Percentiles rank a stretch among this genome's conserved stretches.
Evolutionary conservation across 2,797 vertebrate species (phyloP).

Genomic region (Rhinogobio ventralis): DNA sequence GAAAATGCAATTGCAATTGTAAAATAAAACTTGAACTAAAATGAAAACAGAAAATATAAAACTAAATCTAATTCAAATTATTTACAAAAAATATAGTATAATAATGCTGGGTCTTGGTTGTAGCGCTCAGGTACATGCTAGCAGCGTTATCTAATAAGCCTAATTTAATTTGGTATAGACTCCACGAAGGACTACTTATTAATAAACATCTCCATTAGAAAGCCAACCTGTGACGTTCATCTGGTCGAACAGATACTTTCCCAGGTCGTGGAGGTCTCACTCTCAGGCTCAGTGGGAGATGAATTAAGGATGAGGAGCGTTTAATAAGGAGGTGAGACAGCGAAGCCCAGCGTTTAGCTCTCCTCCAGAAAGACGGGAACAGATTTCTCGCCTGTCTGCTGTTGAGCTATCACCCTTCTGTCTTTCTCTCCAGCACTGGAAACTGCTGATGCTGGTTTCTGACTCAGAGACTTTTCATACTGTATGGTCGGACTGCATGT

Average conservation of each 20-base stretch:
- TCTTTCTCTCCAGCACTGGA: slow-evolving; percentile 13
- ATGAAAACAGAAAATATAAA: no score
- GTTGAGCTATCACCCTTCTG: slow-evolving; percentile 32
- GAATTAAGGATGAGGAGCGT: slow-evolving; percentile 30
- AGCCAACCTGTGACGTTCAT: not conserved
- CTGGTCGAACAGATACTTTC: not conserved
- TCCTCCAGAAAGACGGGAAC: slow-evolving; percentile 28
- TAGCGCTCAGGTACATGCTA: not conserved
- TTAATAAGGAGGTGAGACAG: slow-evolving; percentile 53
- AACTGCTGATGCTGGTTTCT: slow-evolving; percentile 47
- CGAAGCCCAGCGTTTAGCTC: slow-evolving; percentile 47
- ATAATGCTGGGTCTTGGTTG: not conserved
- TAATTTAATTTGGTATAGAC: not conserved
- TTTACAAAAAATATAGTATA: not conserved
- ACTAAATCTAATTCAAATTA: not conserved
- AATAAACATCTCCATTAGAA: not conserved
- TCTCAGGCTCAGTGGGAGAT: slow-evolving; percentile 10
- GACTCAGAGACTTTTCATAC: slow-evolving; percentile 52
- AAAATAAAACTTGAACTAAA: no score
- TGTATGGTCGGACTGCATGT: slow-evolving; percentile 69
- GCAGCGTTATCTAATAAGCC: not conserved
- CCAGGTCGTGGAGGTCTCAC: not conserved
- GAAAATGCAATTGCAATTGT: no score
- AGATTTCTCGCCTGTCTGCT: slow-evolving; percentile 47
- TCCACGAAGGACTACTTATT: not conserved